Base-by-base conservation (phyloP, 2,888 invertebrate genomes). In the Frankliniella fusca region DNA sequence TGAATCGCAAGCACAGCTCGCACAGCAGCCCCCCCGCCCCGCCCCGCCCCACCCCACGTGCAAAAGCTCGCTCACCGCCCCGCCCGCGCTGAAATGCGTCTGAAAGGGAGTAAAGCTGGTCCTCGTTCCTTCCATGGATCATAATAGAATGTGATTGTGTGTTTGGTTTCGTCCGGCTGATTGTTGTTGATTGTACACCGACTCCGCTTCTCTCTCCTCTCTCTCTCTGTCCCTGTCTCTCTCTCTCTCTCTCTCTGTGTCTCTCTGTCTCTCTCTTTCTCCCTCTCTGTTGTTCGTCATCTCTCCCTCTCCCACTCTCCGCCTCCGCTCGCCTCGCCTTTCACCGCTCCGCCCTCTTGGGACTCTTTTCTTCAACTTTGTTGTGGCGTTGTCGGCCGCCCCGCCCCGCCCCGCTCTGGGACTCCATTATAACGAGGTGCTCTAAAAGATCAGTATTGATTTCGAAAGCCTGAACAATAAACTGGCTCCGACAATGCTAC, bases 101-200 rank as follows among this genome's bases (percentile, higher is more conserved):
- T 70, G 23, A 70, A 70, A 23, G 70, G 70, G 23, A 70, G 70
- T 23, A 70, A 70, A 23, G 70, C 23, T 23, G n/a, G n/a, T 70
- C 70, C 70, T 70, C 23, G n/a, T 70, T 70, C 70, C 70, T 70
- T 70, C 70, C 70, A 70, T 20, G 70, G 70, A 70, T 70, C 70
- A 70, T 70, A 70, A 70, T 70, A 70, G 70, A 70, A 70, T 70
- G 70, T 70, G 70, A 70, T 70, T 70, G 70, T 70, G 70, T 70
- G 70, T 70, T 70, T 70, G 70, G 70, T 70, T 70, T 70, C 70
- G 70, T 70, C 70, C 70, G 70, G 70, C 70, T 70, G 70, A 70
- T 70, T 70, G 70, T 70, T 20, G 20, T 70, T 70, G 70, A 70
- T 70, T 70, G 70, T 70, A 23, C 70, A 70, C 70, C 70, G 23